These are phyloP conservation scores for Pithys albifrons DNA, from an alignment of 2,113 vertebrate genomes.

Conservation along the genomic window DNA sequence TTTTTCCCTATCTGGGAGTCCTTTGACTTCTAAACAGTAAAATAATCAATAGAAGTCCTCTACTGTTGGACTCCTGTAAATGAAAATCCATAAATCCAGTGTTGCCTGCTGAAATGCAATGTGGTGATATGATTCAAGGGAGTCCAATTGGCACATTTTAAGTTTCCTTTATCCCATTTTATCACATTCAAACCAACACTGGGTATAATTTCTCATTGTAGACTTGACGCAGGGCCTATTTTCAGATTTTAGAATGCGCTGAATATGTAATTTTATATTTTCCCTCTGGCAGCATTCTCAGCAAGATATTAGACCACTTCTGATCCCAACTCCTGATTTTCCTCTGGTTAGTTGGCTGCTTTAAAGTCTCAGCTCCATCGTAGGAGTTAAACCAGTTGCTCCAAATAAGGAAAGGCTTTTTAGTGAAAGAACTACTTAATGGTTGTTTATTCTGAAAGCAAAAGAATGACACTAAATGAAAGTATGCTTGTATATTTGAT, in stretches of 20 bases:
- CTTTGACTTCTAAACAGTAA: neutral
- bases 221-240: conserved; percentile 47
- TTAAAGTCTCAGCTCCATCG: neutral
- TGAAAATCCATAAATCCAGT: neutral
- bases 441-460: neutral
- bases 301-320: neutral
- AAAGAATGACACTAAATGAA: neutral
- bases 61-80: neutral
- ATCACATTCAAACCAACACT: conserved; percentile 57
- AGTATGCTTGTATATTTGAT: neutral
- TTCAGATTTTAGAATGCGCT: conserved; percentile 41
- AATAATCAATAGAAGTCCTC: neutral
- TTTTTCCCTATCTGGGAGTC: neutral
- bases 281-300: neutral
- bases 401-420: neutral
- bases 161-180: conserved; percentile 48
- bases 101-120: neutral
- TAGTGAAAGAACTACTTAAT: neutral
- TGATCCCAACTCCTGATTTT: neutral
- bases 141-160: conserved; percentile 65
- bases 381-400: neutral
- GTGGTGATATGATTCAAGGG: conserved; percentile 44
- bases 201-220: conserved; percentile 39
- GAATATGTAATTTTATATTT: neutral
- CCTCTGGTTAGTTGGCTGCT: neutral